Conservation (phyloP, 2,888 invertebrate genomes). For the Heliconius sara region DNA sequence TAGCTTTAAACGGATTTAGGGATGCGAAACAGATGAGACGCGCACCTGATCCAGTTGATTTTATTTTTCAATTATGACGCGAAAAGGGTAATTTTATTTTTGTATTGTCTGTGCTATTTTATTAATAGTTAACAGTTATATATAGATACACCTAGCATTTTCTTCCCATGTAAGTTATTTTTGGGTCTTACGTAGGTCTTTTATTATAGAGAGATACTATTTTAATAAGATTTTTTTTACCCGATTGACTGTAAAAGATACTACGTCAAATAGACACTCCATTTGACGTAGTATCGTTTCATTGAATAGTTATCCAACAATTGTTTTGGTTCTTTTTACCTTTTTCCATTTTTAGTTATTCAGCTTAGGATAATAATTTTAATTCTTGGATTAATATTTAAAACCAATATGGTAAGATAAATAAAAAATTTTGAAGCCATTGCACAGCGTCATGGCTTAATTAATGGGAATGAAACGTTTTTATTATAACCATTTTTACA, state of each 20-base stretch:
- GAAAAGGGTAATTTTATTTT: slow-evolving; percentile 51
- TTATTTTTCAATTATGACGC: slow-evolving; percentile 73
- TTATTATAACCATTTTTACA: no score
- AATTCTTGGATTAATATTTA: no score
- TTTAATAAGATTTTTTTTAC: not conserved
- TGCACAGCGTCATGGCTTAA: not conserved
- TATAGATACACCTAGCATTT: slow-evolving; percentile 6
- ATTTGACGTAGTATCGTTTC: no score
- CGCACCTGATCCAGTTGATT: slow-evolving; percentile 79
- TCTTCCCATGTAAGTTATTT: not conserved
- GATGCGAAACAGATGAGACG: slow-evolving; percentile 68
- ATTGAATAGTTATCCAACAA: not conserved
- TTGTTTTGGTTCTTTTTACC: no score
- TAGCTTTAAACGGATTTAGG: slow-evolving; percentile 64
- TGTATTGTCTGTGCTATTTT: slow-evolving; percentile 19
- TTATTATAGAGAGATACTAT: not conserved
- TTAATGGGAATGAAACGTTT: not conserved
- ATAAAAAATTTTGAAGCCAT: no score
- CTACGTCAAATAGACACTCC: not conserved
- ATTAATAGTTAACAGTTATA: not conserved
- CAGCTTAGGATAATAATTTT: no score
- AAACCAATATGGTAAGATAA: no score
- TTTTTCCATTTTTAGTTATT: no score
- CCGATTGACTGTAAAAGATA: not conserved
- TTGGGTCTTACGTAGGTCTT: not conserved